These are phyloP conservation scores for Stomatorhinus ivindoensis DNA, from an alignment of 2,113 vertebrate species.

Conservation along the genomic window DNA sequence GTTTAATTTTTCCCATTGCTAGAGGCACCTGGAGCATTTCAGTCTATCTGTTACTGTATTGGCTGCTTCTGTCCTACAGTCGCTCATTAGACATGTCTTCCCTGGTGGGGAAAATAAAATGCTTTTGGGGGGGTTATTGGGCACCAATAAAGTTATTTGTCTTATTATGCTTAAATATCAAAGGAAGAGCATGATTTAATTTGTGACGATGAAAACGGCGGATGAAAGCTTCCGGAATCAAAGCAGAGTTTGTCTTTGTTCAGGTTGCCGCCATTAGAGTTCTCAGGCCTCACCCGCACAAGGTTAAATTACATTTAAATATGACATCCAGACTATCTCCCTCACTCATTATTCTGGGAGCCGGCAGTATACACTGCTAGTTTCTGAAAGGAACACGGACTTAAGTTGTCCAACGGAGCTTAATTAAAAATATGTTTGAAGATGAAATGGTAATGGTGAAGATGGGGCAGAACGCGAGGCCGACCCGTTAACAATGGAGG, in stretches of 20 bases:
- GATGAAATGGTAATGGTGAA: background rate
- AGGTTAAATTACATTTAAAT: conserved; percentile 16
- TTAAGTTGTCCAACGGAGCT: conserved; percentile 11
- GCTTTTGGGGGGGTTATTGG: background rate
- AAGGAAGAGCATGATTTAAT: conserved; percentile 11
- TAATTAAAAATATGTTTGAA: conserved; percentile 13
- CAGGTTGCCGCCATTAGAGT: background rate
- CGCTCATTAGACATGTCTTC: background rate
- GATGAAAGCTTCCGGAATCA: conserved; percentile 2
- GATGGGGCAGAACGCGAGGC: background rate
- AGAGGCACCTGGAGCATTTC: background rate
- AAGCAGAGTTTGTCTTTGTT: background rate
- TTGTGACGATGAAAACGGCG: background rate
- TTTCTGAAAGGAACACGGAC: conserved; percentile 2
- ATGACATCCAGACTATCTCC: background rate
- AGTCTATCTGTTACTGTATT: background rate
- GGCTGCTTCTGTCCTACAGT: background rate
- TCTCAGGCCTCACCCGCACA: background rate
- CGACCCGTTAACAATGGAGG: background rate
- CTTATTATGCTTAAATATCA: background rate
- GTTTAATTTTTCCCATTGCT: background rate
- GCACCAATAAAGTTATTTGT: background rate
- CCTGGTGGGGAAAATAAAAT: background rate
- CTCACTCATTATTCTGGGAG: conserved; percentile 4
- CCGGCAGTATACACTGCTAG: background rate